phyloP scores from a whole-genome alignment of 2,888 invertebrate species.

The Marronus borbonicus region DNA sequence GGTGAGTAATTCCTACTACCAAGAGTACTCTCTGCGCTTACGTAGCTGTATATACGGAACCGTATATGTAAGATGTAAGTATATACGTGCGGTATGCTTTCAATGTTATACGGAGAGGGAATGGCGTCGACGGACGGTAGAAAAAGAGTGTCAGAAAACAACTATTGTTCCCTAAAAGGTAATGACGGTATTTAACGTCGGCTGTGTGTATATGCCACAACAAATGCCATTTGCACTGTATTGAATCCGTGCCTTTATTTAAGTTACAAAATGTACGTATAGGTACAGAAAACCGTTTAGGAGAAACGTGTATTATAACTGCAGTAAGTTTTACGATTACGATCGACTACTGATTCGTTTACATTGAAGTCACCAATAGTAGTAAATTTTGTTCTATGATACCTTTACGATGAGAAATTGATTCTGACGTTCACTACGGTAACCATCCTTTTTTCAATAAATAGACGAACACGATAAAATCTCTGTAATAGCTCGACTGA shows the following conservation, averaged over 20 bases:
- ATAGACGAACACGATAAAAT: no score
- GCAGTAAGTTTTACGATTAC: neutral
- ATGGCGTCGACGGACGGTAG: constrained; percentile 18
- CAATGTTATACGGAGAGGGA: constrained; percentile 13
- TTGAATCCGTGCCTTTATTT: constrained; percentile 19
- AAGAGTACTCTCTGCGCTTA: neutral
- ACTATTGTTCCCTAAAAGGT: constrained; percentile 43
- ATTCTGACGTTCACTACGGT: neutral
- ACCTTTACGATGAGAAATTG: neutral
- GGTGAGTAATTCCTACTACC: constrained; percentile 10
- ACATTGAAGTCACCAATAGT: neutral
- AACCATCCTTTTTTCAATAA: no score
- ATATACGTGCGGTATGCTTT: constrained; percentile 3
- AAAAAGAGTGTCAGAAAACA: constrained; percentile 44
- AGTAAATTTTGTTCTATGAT: neutral
- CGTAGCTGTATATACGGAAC: neutral
- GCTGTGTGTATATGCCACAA: constrained; percentile 27
- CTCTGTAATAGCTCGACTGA: no score
- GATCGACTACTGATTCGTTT: neutral
- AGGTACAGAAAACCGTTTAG: constrained; percentile 11
- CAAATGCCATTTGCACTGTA: constrained; percentile 38
- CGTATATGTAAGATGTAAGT: neutral
- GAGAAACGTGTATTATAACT: neutral
- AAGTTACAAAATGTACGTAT: neutral
- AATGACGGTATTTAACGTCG: constrained; percentile 43